Conservation (phyloP, 2,113 vertebrate genomes). For the Stictonetta naevosa region DNA sequence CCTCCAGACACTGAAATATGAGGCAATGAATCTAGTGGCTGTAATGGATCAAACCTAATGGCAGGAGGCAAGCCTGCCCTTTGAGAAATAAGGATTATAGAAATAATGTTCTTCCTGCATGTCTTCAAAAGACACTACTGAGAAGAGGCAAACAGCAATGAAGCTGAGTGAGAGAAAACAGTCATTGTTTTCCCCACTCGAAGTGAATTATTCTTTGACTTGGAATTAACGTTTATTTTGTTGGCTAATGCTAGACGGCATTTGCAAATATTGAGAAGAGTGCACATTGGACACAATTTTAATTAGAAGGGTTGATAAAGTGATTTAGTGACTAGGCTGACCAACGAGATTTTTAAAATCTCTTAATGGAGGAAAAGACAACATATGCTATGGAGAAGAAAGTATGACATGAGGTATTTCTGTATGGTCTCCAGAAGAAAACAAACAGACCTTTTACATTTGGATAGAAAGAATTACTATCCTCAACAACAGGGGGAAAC, state of each 20-base stretch:
- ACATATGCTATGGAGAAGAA: neutral
- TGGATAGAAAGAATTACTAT: neutral
- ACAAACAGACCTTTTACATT: neutral
- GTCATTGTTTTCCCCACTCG: neutral
- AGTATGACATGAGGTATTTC: neutral
- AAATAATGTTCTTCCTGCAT: neutral
- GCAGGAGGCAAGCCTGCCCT: neutral
- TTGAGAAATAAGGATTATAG: neutral
- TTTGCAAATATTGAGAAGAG: slow-evolving; percentile 19
- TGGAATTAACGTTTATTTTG: slow-evolving; percentile 57
- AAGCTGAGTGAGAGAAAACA: neutral
- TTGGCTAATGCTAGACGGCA: neutral
- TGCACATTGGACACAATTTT: slow-evolving; percentile 11
- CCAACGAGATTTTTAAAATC: neutral
- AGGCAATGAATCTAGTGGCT: neutral
- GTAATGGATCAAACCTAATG: neutral
- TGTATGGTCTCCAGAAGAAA: neutral
- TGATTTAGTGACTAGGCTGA: neutral
- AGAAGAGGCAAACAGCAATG: neutral
- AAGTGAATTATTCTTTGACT: slow-evolving; percentile 25
- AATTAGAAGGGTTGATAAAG: neutral
- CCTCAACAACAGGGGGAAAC: neutral
- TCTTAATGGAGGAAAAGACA: neutral
- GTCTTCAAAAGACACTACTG: neutral
- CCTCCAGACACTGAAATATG: neutral